phyloP scores from a whole-genome alignment of 2,113 vertebrate genomes.

The Catagonus wagneri region DNA sequence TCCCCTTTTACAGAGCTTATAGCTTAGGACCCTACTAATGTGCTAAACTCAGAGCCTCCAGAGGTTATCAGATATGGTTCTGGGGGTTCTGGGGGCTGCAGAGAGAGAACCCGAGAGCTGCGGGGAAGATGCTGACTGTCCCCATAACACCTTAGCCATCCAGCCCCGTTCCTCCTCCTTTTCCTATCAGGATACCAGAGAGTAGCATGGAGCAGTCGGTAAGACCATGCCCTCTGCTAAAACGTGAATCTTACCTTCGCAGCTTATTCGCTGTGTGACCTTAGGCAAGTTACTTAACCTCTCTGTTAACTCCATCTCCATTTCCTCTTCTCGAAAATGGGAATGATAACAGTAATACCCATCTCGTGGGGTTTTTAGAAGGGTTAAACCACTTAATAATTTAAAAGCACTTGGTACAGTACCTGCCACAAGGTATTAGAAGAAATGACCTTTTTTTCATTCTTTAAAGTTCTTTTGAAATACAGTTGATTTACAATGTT shows the following conservation, averaged over 20 bases:
- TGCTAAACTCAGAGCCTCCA: background rate
- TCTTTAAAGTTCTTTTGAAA: no score
- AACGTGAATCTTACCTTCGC: background rate
- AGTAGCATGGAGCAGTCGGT: background rate
- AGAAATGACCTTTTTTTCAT: background rate
- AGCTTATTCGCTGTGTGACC: background rate
- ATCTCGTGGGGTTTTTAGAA: background rate
- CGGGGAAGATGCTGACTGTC: background rate
- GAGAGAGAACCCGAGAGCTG: background rate
- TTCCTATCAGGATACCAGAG: background rate
- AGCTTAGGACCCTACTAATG: background rate
- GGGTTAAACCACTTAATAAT: background rate
- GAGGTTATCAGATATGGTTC: background rate
- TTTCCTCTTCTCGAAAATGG: conserved; percentile 36
- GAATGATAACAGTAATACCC: background rate
- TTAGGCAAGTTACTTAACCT: background rate
- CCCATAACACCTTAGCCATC: no score
- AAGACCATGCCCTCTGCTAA: background rate
- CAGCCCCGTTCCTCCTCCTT: background rate
- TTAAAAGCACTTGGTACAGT: background rate
- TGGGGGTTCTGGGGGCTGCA: background rate
- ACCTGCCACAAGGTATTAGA: background rate
- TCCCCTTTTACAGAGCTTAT: background rate
- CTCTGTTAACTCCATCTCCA: background rate
- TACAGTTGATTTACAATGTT: no score